Base-by-base conservation (phyloP, 2,888 invertebrate genomes). In the Leptopilina syphax region DNA sequence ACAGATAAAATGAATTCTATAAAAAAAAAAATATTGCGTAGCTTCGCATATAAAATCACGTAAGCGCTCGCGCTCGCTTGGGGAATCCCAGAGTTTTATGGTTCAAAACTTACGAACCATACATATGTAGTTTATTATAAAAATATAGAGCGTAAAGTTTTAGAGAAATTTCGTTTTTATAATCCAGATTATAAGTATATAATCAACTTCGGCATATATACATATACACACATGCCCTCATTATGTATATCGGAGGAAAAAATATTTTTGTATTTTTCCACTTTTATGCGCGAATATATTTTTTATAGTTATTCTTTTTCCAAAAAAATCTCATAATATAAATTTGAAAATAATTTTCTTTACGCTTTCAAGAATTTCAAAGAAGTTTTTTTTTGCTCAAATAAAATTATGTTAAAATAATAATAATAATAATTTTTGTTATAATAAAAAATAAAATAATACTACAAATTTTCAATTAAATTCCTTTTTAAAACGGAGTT, bases 161-260 rank as follows among this genome's bases (percentile, higher is more conserved):
- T 27, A 27, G 54, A 70, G 50, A 70, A 70, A 70, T 70, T 70
- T 54, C 54, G 27, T 70, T 13, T 54, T 70, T 54, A 54, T 50
- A 70, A 54, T 70, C 27, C 34, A 54, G 27, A 54, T 70, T 70
- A 54, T 70, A 47, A 24, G 50, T 54, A 70, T 34, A 34, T 54
- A 70, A 54, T 54, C 50, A 54, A n/a, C 54, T 27, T 54, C 1
- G 44, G 4, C 24, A 24, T 18, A 24, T 50, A 50, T 27, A 6
- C 50, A 47, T 67, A 44, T 41, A 13, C n/a, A n/a, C 13, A 50
- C 8, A 44, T 7, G 4, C 4, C 34, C 34, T 34, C 34, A 34
- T 34, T 34, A 34, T 3, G 3, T 50, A 10, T 50, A 50, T 50
- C 50, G 50, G 12, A 50, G 50, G 10, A 12, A 50, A 50, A 50